Base-by-base conservation (phyloP, 2,113 vertebrate species). In the Poeciliopsis occidentalis region DNA sequence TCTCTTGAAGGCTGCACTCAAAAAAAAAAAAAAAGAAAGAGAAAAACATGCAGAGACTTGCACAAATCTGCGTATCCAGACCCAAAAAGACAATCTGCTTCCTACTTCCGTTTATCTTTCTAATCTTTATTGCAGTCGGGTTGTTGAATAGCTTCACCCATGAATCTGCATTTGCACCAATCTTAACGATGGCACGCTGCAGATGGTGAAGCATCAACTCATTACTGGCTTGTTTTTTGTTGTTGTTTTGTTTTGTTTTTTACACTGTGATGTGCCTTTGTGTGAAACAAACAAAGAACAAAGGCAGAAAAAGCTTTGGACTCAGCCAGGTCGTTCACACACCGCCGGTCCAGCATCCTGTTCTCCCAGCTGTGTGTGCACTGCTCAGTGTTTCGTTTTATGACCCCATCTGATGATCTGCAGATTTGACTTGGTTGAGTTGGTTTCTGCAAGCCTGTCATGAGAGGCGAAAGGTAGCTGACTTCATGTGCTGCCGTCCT, bases 101-200 rank as follows among this genome's bases (percentile, higher is more conserved):
- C 84, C 88, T 82, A 86, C 87, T 67, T 70, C 69, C 15, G 73
- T 91, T 92, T 92, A 88, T 91, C 79, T 84, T 83, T 80, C 51
- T 69, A 73, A 77, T 85, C 75, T 80, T 84, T 81, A 82, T 69
- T 71, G 66, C 83, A 68, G 87, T 80, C 80, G 85, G 76, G 75
- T 74, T 90, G 85, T 68, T 83, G 81, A 89, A 91, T 75, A 66
- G 73, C 85, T 71, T 81, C 34, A 75, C 72, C 87, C 84, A 71
- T 84, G 82, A 88, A 80, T 88, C 80, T 86, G 86, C 85, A 82
- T 92, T 85, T 84, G 85, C 63, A 69, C 81, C 73, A 63, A 29
- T 84, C 80, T 63, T 85, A 88, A 92, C 85, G 86, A 89, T 54
- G 62, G 78, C 57, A 1, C 6, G 15, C 64, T 84, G 83, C 92